Conservation (phyloP, 2,888 invertebrate genomes). For the Bombylius major region DNA sequence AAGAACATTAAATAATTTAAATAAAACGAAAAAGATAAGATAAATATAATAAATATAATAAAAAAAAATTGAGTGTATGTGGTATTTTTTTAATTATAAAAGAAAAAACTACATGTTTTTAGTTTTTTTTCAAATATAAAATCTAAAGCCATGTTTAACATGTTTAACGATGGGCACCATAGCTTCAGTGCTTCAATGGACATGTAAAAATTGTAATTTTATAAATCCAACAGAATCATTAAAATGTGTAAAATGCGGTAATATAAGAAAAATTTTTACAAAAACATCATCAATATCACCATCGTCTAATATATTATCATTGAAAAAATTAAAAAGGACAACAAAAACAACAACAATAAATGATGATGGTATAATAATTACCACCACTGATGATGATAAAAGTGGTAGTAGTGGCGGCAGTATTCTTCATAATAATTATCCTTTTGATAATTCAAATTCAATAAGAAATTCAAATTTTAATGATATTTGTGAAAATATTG, state of each 20-base stretch:
- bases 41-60: too few relatives aligned
- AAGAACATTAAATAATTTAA: too few relatives aligned
- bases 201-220: constrained; percentile 75
- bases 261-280: constrained; percentile 42
- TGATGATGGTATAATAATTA: background rate
- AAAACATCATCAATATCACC: constrained; percentile 12
- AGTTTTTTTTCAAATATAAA: constrained; percentile 6
- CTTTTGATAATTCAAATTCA: too few relatives aligned
- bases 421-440: too few relatives aligned
- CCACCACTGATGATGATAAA: background rate
- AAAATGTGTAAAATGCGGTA: constrained; percentile 73
- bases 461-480: too few relatives aligned
- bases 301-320: constrained; percentile 9
- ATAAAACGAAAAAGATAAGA: too few relatives aligned
- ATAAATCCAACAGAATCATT: constrained; percentile 79
- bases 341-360: constrained; percentile 22
- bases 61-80: too few relatives aligned
- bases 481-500: too few relatives aligned
- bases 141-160: constrained; percentile 20
- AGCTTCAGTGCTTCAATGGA: constrained; percentile 89
- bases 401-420: too few relatives aligned
- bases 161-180: constrained; percentile 65
- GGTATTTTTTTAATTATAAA: too few relatives aligned
- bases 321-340: constrained; percentile 6
- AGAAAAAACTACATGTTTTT: too few relatives aligned